Evolutionary conservation across 2,888 invertebrate species (phyloP).

Genomic region (Cataglyphis albicans): DNA sequence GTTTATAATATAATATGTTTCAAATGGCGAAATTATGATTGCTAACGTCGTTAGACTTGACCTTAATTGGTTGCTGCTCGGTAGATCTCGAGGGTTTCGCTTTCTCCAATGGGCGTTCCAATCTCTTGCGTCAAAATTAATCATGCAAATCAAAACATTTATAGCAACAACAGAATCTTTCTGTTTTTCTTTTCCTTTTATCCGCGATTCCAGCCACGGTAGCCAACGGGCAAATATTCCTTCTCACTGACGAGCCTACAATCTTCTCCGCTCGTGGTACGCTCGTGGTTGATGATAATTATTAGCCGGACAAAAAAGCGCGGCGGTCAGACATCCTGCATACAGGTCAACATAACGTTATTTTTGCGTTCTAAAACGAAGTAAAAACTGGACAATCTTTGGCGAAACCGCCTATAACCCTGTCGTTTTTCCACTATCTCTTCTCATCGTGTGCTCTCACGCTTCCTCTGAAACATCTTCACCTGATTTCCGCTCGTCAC

Average conservation of each 20-base stretch:
- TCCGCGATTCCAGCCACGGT: neutral
- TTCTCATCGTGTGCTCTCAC: neutral
- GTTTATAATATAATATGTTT: neutral
- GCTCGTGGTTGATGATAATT: conserved; percentile 55
- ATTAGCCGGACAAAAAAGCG: conserved; percentile 62
- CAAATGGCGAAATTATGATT: neutral
- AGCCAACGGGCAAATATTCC: conserved; percentile 48
- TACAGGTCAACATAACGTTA: conserved; percentile 74
- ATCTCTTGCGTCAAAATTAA: conserved; percentile 12
- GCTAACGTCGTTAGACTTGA: neutral
- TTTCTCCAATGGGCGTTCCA: neutral
- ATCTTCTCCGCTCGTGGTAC: neutral
- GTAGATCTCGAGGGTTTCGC: neutral
- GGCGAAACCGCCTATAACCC: conserved; percentile 9
- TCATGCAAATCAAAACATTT: neutral
- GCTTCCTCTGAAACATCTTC: conserved; percentile 21
- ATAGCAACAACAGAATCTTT: neutral
- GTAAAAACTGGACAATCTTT: conserved; percentile 74
- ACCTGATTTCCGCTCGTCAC: conserved; percentile 16
- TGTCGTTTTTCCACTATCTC: neutral
- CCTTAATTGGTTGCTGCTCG: conserved; percentile 13
- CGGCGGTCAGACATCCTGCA: conserved; percentile 60
- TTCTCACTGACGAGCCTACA: conserved; percentile 23
- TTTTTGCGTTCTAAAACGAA: conserved; percentile 76
- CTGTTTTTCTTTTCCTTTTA: neutral